Evolutionary conservation across 2,113 vertebrate genomes (phyloP).

Genomic region (Microtus montanus): DNA sequence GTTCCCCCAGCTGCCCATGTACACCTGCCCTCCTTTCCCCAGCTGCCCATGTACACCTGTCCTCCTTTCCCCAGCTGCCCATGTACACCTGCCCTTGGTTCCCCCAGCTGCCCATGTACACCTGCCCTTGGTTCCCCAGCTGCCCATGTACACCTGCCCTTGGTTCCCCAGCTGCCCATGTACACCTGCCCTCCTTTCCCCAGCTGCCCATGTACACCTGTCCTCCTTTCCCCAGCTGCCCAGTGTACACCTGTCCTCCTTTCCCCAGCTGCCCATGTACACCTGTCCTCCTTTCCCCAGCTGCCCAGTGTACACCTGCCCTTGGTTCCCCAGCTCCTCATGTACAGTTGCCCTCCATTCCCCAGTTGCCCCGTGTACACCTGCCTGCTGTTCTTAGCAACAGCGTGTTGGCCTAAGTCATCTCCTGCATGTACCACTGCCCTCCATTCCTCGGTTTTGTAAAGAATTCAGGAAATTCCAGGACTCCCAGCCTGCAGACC

Average conservation of each 20-base stretch:
- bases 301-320: not conserved
- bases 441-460: not conserved
- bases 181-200: not conserved
- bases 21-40: not conserved
- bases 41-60: too few species aligned
- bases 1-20: not conserved
- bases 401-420: not conserved
- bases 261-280: not conserved
- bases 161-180: too few species aligned
- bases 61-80: not conserved
- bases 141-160: not conserved
- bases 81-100: not conserved
- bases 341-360: not conserved
- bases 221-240: not conserved
- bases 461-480: not conserved
- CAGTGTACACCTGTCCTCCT: not conserved
- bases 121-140: too few species aligned
- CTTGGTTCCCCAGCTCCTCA: not conserved
- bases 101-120: not conserved
- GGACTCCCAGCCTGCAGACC: not conserved
- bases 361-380: not conserved
- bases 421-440: not conserved
- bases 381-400: not conserved
- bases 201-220: too few species aligned
- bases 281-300: not conserved